Evolutionary conservation across 2,797 vertebrate genomes (phyloP).

Genomic region (Coregonus suidteri): DNA sequence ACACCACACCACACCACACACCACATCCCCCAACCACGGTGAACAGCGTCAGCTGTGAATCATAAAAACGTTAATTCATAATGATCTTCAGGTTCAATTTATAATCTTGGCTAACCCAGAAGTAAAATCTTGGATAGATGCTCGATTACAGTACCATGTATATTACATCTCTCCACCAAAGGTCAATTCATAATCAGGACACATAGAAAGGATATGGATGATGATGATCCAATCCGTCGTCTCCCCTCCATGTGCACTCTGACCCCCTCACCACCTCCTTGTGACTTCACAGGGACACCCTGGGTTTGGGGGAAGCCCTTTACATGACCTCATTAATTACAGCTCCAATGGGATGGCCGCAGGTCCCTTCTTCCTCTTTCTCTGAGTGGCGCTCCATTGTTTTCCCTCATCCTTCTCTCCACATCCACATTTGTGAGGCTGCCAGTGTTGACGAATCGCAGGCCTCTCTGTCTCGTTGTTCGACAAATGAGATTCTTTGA

Average conservation of each 20-base stretch:
- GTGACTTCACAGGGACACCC: conserved; percentile 56
- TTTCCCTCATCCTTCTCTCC: conserved; percentile 33
- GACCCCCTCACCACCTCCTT: conserved; percentile 69
- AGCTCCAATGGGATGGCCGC: conserved; percentile 61
- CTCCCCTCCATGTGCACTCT: conserved; percentile 67
- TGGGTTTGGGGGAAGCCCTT: conserved; percentile 64
- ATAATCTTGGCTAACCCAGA: too few relatives aligned
- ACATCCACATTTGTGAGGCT: conserved; percentile 14
- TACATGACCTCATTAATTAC: conserved; percentile 79
- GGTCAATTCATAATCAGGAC: neutral
- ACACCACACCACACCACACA: too few relatives aligned
- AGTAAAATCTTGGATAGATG: too few relatives aligned
- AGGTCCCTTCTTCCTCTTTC: conserved; percentile 47
- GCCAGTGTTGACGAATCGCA: too few relatives aligned
- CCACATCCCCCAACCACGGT: too few relatives aligned
- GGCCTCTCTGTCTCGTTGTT: too few relatives aligned
- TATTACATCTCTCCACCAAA: too few relatives aligned
- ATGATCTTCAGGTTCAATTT: too few relatives aligned
- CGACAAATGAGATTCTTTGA: too few relatives aligned
- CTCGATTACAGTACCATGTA: too few relatives aligned
- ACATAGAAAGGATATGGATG: neutral
- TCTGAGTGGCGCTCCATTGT: conserved; percentile 36
- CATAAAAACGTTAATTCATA: too few relatives aligned
- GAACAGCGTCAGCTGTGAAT: too few relatives aligned
- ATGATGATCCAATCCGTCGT: neutral